Base-by-base conservation (phyloP, 2,113 vertebrate species). In the Brienomyrus brachyistius region DNA sequence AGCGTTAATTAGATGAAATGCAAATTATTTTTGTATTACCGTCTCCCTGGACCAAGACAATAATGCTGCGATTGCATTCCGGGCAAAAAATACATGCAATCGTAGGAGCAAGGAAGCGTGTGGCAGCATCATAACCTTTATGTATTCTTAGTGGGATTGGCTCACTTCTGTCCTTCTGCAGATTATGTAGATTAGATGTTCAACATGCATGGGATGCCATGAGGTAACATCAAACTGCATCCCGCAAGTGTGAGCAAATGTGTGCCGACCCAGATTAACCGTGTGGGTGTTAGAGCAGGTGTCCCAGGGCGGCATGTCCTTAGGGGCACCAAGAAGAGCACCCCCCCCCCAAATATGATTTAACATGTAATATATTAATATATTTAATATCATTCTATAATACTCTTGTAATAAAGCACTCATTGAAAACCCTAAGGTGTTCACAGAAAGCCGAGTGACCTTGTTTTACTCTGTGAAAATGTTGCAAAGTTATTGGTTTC, bases 1-100 rank as follows among this genome's bases (percentile, higher is more conserved):
- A 59, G 54, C n/a, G 31, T 88, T 88, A 88, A 88, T 62, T 88
- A 45, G 35, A 88, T 88, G 40, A 66, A 62, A 88, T 66, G 50
- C 87, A 43, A 88, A 88, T 88, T 62, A n/a, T 88, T 59, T 62
- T 45, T 45, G 54, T 9, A 62, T 88, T 66, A 88, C 13, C 10
- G 19, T 66, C 87, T 62, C 54, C 23, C 31, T 62, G 56, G 54
- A 62, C 52, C 31, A 27, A 88, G 54, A 88, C 54, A 88, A 66
- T 62, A 88, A 88, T 19, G 56, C 56, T 66, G 40, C 43, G 8
- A 62, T 45, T 45, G 59, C 35, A n/a, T 56, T 47, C 35, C 19
- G 40, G 86, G 54, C 62, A 27, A 88, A 88, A 88, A 88, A 43
- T 66, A 66, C 35, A 80, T 6, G 23, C 45, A 62, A 88, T 66